Evolutionary conservation across 1,140 invertebrate species (phyloP), one percentile per base, ranked within the genome.

Genomic region (Euura lappo): DNA sequence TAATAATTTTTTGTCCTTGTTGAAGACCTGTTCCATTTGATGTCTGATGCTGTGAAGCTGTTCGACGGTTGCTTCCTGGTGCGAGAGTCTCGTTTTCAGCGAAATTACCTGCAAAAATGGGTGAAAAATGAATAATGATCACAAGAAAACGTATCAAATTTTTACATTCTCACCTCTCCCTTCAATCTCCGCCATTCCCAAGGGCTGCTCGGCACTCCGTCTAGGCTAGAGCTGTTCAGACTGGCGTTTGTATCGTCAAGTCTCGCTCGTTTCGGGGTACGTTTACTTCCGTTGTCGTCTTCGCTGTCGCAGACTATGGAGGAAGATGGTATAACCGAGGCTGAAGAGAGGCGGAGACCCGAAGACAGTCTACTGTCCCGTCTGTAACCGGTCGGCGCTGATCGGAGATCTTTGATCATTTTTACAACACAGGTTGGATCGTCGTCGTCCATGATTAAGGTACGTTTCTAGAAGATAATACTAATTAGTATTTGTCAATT

Each of bases 1-100:
- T 10, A 88, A 77, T 13, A 85, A 72, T 69, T 76, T 76, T 72
- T 87, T 88, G 70, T 88, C 85, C 67, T 85, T 87, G 44, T 86
- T 82, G 13, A 86, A 86, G n/a, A 87, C 77, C 47, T 87, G 83
- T 70, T 88, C 87, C 81, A 87, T 85, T 72, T 88, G 82, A 7
- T 79, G 78, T 4, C 87, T 80, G 73, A 88, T 79, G 70, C 79
- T 82, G 10, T 88, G 86, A 3, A 87, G 71, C 13, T 88, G 83
- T 66, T 85, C 81, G 10, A 87, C 81, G 3, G 82, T 81, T 3
- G 80, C 76, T 70, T 88, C 87, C 71, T 86, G 85, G 76, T 87
- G 84, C n/a, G 81, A 78, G 10, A 88, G 66, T 76, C 80, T 82
- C 7, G 84, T 80, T 47, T 78, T 78, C 13, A 88, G 77, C 5